Base-by-base conservation (phyloP, 2,113 vertebrate species). In the Sinocyclocheilus rhinocerous region DNA sequence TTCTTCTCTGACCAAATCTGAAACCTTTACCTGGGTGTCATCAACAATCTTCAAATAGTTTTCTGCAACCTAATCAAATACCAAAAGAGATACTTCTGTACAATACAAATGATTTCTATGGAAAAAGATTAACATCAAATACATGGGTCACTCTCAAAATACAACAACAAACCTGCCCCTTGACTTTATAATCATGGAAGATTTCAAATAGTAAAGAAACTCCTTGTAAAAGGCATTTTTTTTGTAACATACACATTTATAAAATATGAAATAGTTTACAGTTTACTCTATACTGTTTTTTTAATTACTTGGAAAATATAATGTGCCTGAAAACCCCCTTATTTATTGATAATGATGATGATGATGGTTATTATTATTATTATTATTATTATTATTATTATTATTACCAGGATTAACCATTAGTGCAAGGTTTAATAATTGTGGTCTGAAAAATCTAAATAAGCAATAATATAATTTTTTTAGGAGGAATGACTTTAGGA, bases 1-100 rank as follows among this genome's bases (percentile, higher is more conserved):
- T 20, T 52, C 24, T 11, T 4, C 3, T 0, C 0, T 77, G 75
- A 7, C 24, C n/a, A 8, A 76, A 0, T 2, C 0, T 20, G 42
- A 18, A 69, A 81, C 0, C 2, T 11, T 22, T 9, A 22, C 3
- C 42, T 81, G 80, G 7, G 5, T 24, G 18, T 2, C n/a, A 81
- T 81, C 80, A 12, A 81, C 4, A 3, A 20, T 15, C 16, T 26
- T 33, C 80, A 81, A 50, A 50, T 29, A 50, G 8, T 50, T 12
- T 29, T 4, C 5, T 4, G 61, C 80, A 0, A 3, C 16, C 80
- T 81, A 33, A 69, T 6, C 0, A 50, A 42, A 81, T 11, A 20
- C 42, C 39, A 81, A 81, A 61, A 80, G 12, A 80, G 1, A 45
- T 15, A 50, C 24, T 29, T 2, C 1, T 26, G 24, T 67, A 48